These are phyloP conservation scores for Drosophila kepulauana DNA, from an alignment of 1,140 invertebrate species.

Conservation along the genomic window DNA sequence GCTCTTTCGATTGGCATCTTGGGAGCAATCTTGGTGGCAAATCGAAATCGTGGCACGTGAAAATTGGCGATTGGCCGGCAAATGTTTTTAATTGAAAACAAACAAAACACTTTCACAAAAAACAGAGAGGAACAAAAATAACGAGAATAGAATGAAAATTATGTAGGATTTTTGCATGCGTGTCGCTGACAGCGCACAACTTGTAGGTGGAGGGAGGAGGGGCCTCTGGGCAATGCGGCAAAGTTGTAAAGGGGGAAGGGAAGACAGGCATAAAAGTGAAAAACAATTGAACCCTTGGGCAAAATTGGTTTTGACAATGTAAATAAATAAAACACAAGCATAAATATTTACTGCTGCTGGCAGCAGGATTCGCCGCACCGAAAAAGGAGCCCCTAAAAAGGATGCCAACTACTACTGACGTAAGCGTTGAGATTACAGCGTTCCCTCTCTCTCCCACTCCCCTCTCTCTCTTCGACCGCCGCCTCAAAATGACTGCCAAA, in stretches of 20 bases:
- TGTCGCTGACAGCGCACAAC: slow-evolving; percentile 62
- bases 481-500: neutral
- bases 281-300: slow-evolving; percentile 83
- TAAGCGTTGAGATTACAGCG: slow-evolving; percentile 78
- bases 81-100: slow-evolving; percentile 80
- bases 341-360: slow-evolving; percentile 81
- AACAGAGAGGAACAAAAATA: neutral
- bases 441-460: neutral
- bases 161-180: slow-evolving; percentile 64
- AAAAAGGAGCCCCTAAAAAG: slow-evolving; percentile 6
- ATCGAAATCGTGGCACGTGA: slow-evolving; percentile 13
- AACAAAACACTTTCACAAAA: slow-evolving; percentile 68
- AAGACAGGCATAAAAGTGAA: slow-evolving; percentile 74
- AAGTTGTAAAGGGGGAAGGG: neutral
- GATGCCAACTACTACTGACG: slow-evolving; percentile 41
- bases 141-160: slow-evolving; percentile 10
- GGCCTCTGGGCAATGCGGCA: neutral
- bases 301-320: slow-evolving; percentile 84
- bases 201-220: no score
- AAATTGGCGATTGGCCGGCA: neutral
- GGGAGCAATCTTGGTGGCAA: slow-evolving; percentile 49
- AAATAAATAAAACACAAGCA: slow-evolving; percentile 84
- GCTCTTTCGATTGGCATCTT: slow-evolving; percentile 37
- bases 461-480: neutral
- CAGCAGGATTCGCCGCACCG: slow-evolving; percentile 25